Conservation (phyloP, 30 jellyfish, hydroid and myxozoan species). For the Rhopilema esculentum region DNA sequence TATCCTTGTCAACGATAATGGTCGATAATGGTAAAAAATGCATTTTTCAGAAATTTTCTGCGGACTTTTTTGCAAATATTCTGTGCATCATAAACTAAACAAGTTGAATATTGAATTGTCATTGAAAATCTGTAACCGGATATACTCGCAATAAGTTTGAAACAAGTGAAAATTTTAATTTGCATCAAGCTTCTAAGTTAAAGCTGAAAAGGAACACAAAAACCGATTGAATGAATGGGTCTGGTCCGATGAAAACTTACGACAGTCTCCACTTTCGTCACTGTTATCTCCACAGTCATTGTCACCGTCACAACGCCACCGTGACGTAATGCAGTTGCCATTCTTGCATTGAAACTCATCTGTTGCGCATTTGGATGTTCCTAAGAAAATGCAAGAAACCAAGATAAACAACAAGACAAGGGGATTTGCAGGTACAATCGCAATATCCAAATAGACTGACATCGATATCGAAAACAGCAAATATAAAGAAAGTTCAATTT, state of each 20-base stretch:
- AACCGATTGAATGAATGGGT: no score
- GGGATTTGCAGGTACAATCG: neutral
- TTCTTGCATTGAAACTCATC: constrained; percentile 72
- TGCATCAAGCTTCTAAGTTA: no score
- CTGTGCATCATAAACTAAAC: no score
- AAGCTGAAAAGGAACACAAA: no score
- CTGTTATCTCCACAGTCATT: constrained; percentile 80
- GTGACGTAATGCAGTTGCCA: constrained; percentile 75
- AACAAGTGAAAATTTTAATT: no score
- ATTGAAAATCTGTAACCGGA: no score
- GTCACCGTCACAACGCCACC: constrained; percentile 87
- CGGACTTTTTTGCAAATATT: no score
- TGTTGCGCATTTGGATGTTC: constrained; percentile 55
- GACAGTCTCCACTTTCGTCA: constrained; percentile 64
- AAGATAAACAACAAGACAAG: neutral
- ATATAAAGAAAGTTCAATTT: neutral
- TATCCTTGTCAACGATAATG: no score
- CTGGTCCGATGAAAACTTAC: neutral
- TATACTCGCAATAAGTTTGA: no score
- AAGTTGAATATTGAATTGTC: no score
- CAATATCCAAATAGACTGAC: neutral
- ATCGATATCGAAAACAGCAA: neutral
- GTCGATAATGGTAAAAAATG: no score
- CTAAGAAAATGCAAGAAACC: neutral
- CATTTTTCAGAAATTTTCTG: no score